phyloP scores from a whole-genome alignment of 2,888 invertebrate genomes.

The Clostera curtula region DNA sequence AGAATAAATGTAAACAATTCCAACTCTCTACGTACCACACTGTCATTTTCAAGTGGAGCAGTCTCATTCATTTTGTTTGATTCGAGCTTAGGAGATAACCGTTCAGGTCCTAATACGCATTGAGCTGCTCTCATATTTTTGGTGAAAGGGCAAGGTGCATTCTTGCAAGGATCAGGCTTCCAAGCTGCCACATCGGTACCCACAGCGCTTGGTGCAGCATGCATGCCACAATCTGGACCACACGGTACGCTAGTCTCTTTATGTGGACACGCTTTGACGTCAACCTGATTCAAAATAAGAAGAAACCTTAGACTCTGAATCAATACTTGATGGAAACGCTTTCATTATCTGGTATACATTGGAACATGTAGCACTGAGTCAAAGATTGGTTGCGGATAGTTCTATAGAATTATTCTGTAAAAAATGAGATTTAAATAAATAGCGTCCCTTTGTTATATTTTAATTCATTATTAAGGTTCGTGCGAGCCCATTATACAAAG shows the following conservation, averaged over 20 bases:
- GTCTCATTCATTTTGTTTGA: no score
- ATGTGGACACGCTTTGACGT: slow-evolving; percentile 30
- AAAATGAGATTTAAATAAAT: no score
- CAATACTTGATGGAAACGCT: not conserved
- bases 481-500: no score
- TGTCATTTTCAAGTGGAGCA: no score
- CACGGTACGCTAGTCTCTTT: slow-evolving; percentile 29
- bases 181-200: slow-evolving; percentile 26
- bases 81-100: slow-evolving; percentile 19
- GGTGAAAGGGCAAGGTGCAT: slow-evolving; percentile 29
- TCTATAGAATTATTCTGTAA: no score
- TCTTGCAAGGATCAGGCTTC: slow-evolving; percentile 37
- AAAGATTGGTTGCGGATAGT: no score
- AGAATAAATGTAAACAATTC: no score
- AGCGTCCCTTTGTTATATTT: no score
- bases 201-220: slow-evolving; percentile 18
- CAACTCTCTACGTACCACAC: no score
- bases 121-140: slow-evolving; percentile 56
- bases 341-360: not conserved
- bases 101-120: slow-evolving; percentile 44
- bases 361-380: no score
- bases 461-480: no score
- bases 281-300: slow-evolving; percentile 21
- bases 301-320: not conserved
- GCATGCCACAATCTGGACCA: slow-evolving; percentile 38